Percentiles rank a stretch among this genome's conserved stretches.
phyloP scores from a whole-genome alignment of 2,888 invertebrate genomes.

The Xestia c-nigrum region DNA sequence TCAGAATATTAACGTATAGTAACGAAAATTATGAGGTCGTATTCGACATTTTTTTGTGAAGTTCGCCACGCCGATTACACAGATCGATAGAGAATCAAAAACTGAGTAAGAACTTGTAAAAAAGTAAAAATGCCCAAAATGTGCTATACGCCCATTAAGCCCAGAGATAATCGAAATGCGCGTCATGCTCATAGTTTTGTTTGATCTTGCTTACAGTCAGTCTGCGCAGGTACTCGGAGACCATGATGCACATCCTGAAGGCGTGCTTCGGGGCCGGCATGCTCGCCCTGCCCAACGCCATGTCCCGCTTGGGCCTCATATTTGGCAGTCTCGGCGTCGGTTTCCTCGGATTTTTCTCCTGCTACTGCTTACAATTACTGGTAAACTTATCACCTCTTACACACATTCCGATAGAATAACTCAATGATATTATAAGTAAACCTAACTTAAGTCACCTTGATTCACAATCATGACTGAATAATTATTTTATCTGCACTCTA shows the following conservation, averaged over 20 bases:
- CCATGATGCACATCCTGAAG: slow-evolving; percentile 97
- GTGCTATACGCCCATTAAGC: no score
- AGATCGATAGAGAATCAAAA: no score
- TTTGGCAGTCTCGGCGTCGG: slow-evolving; percentile 91
- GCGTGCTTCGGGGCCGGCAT: slow-evolving; percentile 98
- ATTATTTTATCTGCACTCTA: no score
- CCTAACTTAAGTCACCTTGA: no score
- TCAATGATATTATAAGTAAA: no score
- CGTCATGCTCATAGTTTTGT: not conserved
- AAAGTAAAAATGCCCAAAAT: no score
- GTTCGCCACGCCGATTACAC: no score
- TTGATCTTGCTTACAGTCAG: not conserved
- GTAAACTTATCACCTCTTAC: slow-evolving; percentile 82
- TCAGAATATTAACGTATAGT: no score
- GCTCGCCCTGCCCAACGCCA: slow-evolving; percentile 95
- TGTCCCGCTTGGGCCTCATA: slow-evolving; percentile 89
- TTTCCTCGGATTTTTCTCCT: slow-evolving; percentile 92
- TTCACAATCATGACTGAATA: no score
- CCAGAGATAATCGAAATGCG: not conserved
- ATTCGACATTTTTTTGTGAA: no score
- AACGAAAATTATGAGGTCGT: no score
- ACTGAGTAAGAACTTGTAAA: no score
- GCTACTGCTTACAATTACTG: slow-evolving; percentile 94
- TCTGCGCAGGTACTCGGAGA: slow-evolving; percentile 93
- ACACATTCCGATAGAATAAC: not conserved